Evolutionary conservation across 1,140 invertebrate genomes (phyloP), one percentile per base, ranked within the genome.

Genomic region (Coboldia fuscipes): DNA sequence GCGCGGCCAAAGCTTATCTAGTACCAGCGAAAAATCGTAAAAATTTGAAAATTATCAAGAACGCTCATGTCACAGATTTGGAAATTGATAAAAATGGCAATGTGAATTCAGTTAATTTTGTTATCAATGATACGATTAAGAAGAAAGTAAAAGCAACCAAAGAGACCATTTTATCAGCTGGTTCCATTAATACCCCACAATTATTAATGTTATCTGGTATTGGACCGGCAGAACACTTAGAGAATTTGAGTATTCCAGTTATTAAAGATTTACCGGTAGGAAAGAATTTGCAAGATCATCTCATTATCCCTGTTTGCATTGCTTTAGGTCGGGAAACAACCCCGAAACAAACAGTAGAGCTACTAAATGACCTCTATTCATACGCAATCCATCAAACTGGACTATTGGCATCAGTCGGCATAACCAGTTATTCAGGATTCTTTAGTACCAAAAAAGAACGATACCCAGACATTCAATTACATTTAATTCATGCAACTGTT

Each of bases 171-270:
- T 28, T 79, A 9, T 70, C 70, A 0, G 71, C 67, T 0, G 76
- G 76, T 4, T 58, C 68, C 2, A 65, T 79, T 9, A 72, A 76
- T 40, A 64, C 70, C 0, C 68, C 75, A 2, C 68, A 76, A 42
- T 35, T 84, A 6, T 48, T 84, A 1, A 70, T 81, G 65, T 43
- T 80, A 1, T 80, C 75, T 2, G 79, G 79, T 14, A 64, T 83
- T 20, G 79, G 78, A 4, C 76, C 75, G 0, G 61, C 47, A 35
- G 54, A 68, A 17, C 68, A 81, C 40, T 55, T 86, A 12, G 45
- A 66, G 28, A 51, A 66, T 21, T 41, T 76, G 6, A 63, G 65
- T 2, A 73, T 77, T 15, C 41, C 57, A 0, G 56, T 68, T 0
- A 49, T 71, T 21, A 49, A 61, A 28, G 62, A 75, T 43, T 55